Evolutionary conservation across 2,113 vertebrate genomes (phyloP).

Genomic region (Sphaerodactylus townsendi): DNA sequence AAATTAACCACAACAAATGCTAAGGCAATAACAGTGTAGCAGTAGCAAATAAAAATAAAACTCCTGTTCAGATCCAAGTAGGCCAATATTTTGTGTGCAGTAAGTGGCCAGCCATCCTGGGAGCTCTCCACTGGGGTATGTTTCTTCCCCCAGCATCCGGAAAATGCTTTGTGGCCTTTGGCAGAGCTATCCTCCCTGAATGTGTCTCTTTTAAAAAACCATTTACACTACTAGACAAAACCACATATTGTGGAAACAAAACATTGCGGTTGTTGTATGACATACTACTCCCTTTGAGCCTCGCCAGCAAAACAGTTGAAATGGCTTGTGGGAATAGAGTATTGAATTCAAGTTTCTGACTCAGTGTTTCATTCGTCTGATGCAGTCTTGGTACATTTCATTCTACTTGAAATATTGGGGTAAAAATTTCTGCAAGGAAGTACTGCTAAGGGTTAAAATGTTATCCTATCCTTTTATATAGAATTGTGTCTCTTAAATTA

Average conservation of each 20-base stretch:
- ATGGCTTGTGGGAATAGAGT: too few relatives aligned
- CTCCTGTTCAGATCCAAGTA: background rate
- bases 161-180: background rate
- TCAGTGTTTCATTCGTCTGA: too few relatives aligned
- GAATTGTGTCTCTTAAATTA: background rate
- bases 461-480: background rate
- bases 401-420: too few relatives aligned
- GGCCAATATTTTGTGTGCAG: background rate
- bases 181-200: background rate
- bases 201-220: background rate
- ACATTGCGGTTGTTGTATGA: background rate
- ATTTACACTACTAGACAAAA: background rate
- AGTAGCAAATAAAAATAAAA: background rate
- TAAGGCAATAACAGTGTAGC: background rate
- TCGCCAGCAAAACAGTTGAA: too few relatives aligned
- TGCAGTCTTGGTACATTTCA: too few relatives aligned
- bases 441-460: background rate
- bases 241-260: background rate
- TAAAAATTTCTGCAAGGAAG: background rate
- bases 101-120: background rate
- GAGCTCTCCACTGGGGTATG: background rate
- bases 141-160: background rate
- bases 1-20: background rate
- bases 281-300: too few relatives aligned
- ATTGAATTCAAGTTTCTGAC: too few relatives aligned